Evolutionary conservation across 2,888 invertebrate genomes (phyloP), one percentile per base, ranked within the genome.

Genomic region (Ischnus inquisitorius): DNA sequence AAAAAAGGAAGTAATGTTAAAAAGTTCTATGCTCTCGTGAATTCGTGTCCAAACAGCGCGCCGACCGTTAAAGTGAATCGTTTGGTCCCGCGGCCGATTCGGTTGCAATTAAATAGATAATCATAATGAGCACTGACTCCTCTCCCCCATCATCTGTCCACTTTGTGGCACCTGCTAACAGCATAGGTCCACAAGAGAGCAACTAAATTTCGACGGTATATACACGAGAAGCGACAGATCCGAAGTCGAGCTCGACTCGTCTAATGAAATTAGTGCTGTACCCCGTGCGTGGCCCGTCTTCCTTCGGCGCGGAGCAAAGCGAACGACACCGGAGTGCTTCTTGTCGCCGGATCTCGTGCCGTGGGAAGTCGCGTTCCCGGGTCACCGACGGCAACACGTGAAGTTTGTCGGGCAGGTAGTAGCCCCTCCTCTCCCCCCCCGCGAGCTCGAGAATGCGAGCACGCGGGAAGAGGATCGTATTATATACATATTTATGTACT

Each of bases 331-430:
- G 41, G 72, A 75, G 80, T 65, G 51, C 77, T 80, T 77, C 71
- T 71, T 76, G 75, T 68, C 69, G 74, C 64, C 68, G 87, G 80
- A 83, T 65, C 85, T 87, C 83, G 82, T 89, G 89, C 90, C 92
- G 92, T 92, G 93, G 92, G 92, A 92, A 93, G 90, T 91, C 89
- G 90, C 88, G 89, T 89, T 91, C 89, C 88, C 90, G 90, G 92
- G 90, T 91, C 92, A 92, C 89, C 83, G 85, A 83, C 85, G 86
- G 79, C 85, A 82, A 83, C 80, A 84, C 81, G 76, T 60, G 83
- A 87, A 87, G 84, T 87, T 89, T 86, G 87, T 68, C 78, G 82
- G 84, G 75, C n/a, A 28, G 62, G 16, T 41, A 19, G 43, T 10
- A 28, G 25, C 41, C 71, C 71, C 71, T 2, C 34, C 34, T 6